Evolutionary conservation across 2,888 invertebrate species (phyloP).

Genomic region (Pyrocoelia pectoralis): DNA sequence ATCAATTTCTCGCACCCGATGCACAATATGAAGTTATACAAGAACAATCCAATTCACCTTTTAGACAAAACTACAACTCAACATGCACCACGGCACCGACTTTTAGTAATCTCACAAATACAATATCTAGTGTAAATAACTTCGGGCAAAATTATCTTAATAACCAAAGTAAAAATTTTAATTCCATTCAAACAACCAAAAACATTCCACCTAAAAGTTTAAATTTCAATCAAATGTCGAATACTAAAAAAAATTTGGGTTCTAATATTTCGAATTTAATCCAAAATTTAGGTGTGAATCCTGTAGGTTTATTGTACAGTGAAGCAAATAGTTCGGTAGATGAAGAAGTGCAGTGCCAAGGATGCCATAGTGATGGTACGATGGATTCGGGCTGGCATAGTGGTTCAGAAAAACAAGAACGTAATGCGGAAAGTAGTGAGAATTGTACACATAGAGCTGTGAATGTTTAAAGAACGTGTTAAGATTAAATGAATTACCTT

Average conservation of each 20-base stretch:
- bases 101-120: conserved; percentile 56
- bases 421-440: conserved; percentile 46
- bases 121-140: conserved; percentile 57
- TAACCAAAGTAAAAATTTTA: conserved; percentile 45
- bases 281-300: conserved; percentile 61
- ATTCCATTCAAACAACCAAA: conserved; percentile 47
- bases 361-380: conserved; percentile 61
- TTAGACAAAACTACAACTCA: conserved; percentile 44
- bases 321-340: conserved; percentile 55
- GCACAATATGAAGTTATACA: conserved; percentile 71
- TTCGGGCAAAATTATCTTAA: conserved; percentile 54
- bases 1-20: conserved; percentile 65
- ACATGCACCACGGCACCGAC: conserved; percentile 23
- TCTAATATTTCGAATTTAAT: conserved; percentile 62
- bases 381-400: conserved; percentile 77
- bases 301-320: conserved; percentile 59
- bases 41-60: conserved; percentile 55
- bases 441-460: conserved; percentile 50
- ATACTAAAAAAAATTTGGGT: conserved; percentile 50
- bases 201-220: conserved; percentile 49
- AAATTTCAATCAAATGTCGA: conserved; percentile 53
- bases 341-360: conserved; percentile 54
- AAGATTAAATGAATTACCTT: neutral
- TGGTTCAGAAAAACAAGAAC: conserved; percentile 68
- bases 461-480: conserved; percentile 48